phyloP scores from a whole-genome alignment of 2,888 invertebrate genomes.

The Mimas tiliae region DNA sequence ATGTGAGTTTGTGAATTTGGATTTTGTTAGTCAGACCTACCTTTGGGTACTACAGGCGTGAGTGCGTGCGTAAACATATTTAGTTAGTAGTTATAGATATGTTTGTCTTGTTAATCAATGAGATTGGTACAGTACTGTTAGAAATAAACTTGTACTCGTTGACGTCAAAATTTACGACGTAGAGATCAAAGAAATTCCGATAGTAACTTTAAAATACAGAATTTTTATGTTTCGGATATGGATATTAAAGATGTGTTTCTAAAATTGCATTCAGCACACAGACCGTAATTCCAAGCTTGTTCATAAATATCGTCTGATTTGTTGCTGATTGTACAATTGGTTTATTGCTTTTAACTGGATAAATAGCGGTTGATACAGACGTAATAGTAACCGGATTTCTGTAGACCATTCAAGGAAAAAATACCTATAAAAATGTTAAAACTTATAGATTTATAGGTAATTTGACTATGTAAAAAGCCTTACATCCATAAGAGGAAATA shows the following conservation, averaged over 20 bases:
- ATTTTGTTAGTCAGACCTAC: no score
- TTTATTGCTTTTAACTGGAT: constrained; percentile 23
- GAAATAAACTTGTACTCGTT: not conserved
- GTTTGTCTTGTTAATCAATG: no score
- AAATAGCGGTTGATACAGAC: constrained; percentile 17
- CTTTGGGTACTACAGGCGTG: no score
- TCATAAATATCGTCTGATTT: constrained; percentile 14
- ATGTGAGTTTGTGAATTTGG: no score
- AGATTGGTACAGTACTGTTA: not conserved
- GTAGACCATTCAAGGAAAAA: not conserved
- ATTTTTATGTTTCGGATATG: constrained; percentile 5
- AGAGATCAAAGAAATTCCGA: not conserved
- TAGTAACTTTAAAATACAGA: not conserved
- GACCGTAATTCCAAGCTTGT: constrained; percentile 15
- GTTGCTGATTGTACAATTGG: constrained; percentile 23
- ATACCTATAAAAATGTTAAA: not conserved
- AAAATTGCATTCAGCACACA: constrained; percentile 17
- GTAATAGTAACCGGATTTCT: constrained; percentile 17
- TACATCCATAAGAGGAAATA: not conserved
- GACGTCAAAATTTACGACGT: not conserved
- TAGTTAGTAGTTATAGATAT: not conserved
- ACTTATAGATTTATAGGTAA: constrained; percentile 1
- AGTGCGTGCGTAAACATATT: not conserved
- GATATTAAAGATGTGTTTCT: constrained; percentile 12
- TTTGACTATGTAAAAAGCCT: not conserved